These are phyloP conservation scores for Tubulanus polymorphus DNA, from an alignment of 2,888 invertebrate genomes.

Conservation along the genomic window DNA sequence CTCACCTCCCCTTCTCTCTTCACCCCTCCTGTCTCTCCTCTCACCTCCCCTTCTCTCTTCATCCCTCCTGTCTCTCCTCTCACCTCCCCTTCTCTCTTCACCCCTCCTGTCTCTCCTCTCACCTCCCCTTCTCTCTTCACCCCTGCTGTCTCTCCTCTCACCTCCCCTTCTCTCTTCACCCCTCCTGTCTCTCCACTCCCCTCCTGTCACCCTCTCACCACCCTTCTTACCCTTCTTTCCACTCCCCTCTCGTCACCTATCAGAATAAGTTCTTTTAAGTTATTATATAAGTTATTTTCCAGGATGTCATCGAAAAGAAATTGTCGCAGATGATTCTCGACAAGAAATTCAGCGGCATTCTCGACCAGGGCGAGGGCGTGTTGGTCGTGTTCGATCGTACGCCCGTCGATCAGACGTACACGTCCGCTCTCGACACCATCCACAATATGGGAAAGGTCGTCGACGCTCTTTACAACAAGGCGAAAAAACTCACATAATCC, in stretches of 20 bases:
- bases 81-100: no score
- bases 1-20: no score
- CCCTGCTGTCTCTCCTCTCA: no score
- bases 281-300: slow-evolving; percentile 37
- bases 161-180: no score
- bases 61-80: no score
- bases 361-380: slow-evolving; percentile 98
- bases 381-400: slow-evolving; percentile 96
- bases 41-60: no score
- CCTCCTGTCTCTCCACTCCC: no score
- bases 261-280: neutral
- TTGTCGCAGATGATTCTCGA: slow-evolving; percentile 99
- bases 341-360: slow-evolving; percentile 82
- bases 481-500: slow-evolving; percentile 88
- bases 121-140: no score
- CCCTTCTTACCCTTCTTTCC: no score
- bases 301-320: slow-evolving; percentile 94
- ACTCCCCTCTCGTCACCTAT: no score
- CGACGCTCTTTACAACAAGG: slow-evolving; percentile 97
- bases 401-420: slow-evolving; percentile 92
- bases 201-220: neutral
- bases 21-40: no score
- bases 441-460: slow-evolving; percentile 99
- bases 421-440: slow-evolving; percentile 93
- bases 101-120: no score